A percentile compares a stretch with the other conserved stretches of the same genome.
Evolutionary conservation across 92 coral and sea anemone genomes (phyloP).

Genomic region (Epizoanthus fatuus): DNA sequence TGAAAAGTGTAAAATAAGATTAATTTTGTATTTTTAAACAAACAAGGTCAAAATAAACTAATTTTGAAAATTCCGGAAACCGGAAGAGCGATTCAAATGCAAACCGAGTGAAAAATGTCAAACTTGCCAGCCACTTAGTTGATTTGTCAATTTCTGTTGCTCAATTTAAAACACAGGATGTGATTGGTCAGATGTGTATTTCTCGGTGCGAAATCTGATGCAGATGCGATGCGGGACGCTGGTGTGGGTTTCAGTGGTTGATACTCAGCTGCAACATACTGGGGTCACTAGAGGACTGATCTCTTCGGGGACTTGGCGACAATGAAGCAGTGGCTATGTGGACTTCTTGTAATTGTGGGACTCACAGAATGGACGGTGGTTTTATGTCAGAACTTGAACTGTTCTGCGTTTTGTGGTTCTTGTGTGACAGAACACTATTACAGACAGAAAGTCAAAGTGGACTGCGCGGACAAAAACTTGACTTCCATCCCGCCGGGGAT

Average conservation of each 20-base stretch:
- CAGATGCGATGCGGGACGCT: background rate
- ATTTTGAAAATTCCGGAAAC: slow-evolving; percentile 35
- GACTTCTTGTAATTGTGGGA: background rate
- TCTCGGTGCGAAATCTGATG: slow-evolving; percentile 26
- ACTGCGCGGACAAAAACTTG: slow-evolving; percentile 15
- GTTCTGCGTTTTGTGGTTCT: background rate
- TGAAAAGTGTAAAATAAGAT: background rate
- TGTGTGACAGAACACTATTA: background rate
- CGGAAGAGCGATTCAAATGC: slow-evolving; percentile 21
- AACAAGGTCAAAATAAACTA: background rate
- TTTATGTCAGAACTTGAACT: background rate
- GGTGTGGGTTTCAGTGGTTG: background rate
- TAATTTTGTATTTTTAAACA: background rate
- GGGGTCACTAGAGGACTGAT: background rate
- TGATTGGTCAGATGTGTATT: slow-evolving; percentile 14
- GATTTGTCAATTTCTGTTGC: slow-evolving; percentile 28
- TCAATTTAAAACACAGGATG: background rate
- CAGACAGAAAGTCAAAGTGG: background rate
- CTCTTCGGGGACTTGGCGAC: background rate
- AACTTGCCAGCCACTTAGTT: slow-evolving; percentile 3
- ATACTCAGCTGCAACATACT: slow-evolving; percentile 1
- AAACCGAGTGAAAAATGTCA: slow-evolving; percentile 26
- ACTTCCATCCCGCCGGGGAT: slow-evolving; percentile 10
- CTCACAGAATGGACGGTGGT: slow-evolving; percentile 4
- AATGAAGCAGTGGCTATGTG: slow-evolving; percentile 19